Conservation (phyloP, 1,140 invertebrate species). For the Panulirus ornatus region DNA sequence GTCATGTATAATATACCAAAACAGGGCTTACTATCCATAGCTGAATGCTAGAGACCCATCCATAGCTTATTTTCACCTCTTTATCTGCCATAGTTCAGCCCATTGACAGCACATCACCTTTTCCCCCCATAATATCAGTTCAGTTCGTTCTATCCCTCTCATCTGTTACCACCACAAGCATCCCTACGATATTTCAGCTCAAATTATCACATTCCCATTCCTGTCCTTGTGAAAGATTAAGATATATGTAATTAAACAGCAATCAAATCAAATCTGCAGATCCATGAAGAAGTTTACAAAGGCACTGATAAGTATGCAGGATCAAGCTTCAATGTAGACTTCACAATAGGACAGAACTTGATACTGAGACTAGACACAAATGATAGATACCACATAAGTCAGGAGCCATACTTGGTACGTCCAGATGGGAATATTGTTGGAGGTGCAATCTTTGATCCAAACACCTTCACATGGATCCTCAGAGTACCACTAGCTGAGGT, state of each 20-base stretch:
- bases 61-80: no score
- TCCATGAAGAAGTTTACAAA: conserved; percentile 43
- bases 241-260: neutral
- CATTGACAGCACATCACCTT: no score
- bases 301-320: neutral
- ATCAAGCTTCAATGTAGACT: conserved; percentile 46
- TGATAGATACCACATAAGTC: conserved; percentile 15
- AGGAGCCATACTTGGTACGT: conserved; percentile 1
- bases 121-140: no score
- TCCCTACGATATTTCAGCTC: no score
- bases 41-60: no score
- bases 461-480: conserved; percentile 42
- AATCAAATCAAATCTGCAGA: conserved; percentile 5
- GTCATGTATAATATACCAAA: no score
- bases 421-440: conserved; percentile 28
- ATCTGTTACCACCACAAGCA: no score
- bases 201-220: no score
- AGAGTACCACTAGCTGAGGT: conserved; percentile 57
- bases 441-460: conserved; percentile 29
- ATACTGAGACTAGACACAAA: conserved; percentile 32
- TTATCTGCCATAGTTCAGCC: no score
- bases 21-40: no score
- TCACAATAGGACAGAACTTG: conserved; percentile 52
- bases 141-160: no score
- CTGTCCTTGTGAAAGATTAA: no score